These are phyloP conservation scores for Strongylocentrotus purpuratus DNA, from an alignment of 35 echinoderm and acorn worm species.

Conservation along the genomic window DNA sequence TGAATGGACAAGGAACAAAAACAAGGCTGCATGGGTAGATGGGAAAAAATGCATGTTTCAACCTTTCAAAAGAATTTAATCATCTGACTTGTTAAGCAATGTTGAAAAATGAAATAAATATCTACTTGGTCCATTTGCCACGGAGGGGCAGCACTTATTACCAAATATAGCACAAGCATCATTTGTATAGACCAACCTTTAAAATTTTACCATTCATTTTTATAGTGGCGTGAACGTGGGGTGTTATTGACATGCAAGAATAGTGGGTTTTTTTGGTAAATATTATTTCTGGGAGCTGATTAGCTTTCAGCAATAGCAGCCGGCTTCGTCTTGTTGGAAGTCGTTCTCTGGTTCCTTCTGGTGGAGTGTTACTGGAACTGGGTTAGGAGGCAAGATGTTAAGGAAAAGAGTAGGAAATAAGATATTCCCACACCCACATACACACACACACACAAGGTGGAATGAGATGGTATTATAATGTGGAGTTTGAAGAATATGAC, in stretches of 20 bases:
- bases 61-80: no score
- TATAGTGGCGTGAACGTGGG: neutral
- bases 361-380: conserved; percentile 89
- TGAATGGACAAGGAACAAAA: no score
- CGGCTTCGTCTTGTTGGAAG: conserved; percentile 77
- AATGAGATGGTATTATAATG: neutral
- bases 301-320: conserved; percentile 84
- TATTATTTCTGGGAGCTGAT: neutral
- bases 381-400: conserved; percentile 55
- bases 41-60: no score
- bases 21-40: no score
- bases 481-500: neutral
- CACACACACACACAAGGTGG: neutral
- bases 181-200: neutral
- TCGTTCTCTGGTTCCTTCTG: conserved; percentile 86
- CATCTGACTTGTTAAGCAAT: neutral
- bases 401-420: conserved; percentile 48
- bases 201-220: neutral
- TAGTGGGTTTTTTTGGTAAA: conserved; percentile 14
- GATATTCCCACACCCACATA: neutral
- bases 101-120: neutral
- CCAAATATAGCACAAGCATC: conserved; percentile 23
- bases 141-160: conserved; percentile 6
- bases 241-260: neutral
- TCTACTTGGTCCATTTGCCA: conserved; percentile 9